Percentiles rank a stretch among this genome's conserved stretches.
Conservation (phyloP, 2,888 invertebrate genomes). For the Calameuta filiformis region DNA sequence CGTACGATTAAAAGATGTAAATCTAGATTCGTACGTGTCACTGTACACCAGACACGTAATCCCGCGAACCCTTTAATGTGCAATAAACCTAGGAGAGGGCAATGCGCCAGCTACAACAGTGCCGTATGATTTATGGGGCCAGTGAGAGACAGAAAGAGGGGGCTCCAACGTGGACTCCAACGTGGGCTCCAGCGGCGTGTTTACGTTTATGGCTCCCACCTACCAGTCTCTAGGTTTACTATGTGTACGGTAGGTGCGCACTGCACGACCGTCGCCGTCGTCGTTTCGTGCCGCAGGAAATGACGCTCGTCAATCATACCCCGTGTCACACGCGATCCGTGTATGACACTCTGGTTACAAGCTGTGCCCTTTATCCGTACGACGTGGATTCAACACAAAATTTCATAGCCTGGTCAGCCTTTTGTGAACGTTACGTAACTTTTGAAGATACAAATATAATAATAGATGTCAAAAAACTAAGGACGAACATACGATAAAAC, state of each 20-base stretch:
- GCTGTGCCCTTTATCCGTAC: constrained; percentile 1
- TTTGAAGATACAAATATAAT: too few relatives aligned
- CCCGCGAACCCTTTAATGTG: constrained; percentile 33
- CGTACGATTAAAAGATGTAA: constrained; percentile 27
- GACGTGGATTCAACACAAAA: constrained; percentile 15
- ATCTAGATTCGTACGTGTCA: constrained; percentile 31
- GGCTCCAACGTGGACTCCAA: constrained; percentile 13
- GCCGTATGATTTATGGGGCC: constrained; percentile 34
- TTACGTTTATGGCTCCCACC: constrained; percentile 32
- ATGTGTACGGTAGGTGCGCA: background rate
- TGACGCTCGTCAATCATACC: constrained; percentile 41
- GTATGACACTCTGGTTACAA: background rate
- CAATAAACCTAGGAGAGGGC: constrained; percentile 30
- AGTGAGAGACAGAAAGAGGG: constrained; percentile 3
- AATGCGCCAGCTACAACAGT: constrained; percentile 17
- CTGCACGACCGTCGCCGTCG: constrained; percentile 23
- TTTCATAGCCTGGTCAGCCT: background rate
- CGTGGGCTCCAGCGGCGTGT: constrained; percentile 27
- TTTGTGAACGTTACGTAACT: too few relatives aligned
- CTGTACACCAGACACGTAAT: constrained; percentile 30
- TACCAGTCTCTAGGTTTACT: constrained; percentile 13
- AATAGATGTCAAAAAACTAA: too few relatives aligned
- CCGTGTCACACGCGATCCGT: constrained; percentile 25
- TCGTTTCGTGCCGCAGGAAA: constrained; percentile 40
- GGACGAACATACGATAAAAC: too few relatives aligned